Percentiles rank a stretch among this genome's conserved stretches.
These are phyloP conservation scores for Epinephelus awoara DNA, from an alignment of 2,797 vertebrate genomes.

Conservation along the genomic window DNA sequence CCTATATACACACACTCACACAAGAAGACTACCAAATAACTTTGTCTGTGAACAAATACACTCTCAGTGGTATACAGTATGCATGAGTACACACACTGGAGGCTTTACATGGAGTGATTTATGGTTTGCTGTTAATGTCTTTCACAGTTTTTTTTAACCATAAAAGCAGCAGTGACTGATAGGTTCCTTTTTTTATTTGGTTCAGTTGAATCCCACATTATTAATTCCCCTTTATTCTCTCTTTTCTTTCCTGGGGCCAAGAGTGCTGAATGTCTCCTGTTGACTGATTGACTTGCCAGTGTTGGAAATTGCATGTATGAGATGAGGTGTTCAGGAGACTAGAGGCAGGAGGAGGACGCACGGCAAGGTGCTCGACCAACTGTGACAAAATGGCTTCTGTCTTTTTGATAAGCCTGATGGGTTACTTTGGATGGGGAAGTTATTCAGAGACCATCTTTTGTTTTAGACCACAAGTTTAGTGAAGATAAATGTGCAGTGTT, in stretches of 20 bases:
- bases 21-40: neutral
- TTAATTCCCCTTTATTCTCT: neutral
- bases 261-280: neutral
- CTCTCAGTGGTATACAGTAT: neutral
- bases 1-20: neutral
- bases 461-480: neutral
- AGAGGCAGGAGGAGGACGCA: neutral
- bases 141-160: neutral
- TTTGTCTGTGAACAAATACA: slow-evolving; percentile 4
- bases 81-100: slow-evolving; percentile 22
- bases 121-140: slow-evolving; percentile 16
- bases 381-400: neutral
- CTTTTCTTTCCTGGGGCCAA: neutral
- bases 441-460: neutral
- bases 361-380: neutral
- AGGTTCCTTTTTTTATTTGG: neutral
- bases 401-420: neutral
- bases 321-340: slow-evolving; percentile 14
- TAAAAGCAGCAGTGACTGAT: slow-evolving; percentile 23
- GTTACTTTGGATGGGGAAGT: neutral
- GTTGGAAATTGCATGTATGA: slow-evolving; percentile 17
- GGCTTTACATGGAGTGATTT: slow-evolving; percentile 22
- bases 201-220: slow-evolving; percentile 15
- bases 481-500: neutral
- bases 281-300: slow-evolving; percentile 8